These are phyloP conservation scores for Brachyalestes nurse DNA, from an alignment of 2,797 vertebrate species.

Conservation along the genomic window DNA sequence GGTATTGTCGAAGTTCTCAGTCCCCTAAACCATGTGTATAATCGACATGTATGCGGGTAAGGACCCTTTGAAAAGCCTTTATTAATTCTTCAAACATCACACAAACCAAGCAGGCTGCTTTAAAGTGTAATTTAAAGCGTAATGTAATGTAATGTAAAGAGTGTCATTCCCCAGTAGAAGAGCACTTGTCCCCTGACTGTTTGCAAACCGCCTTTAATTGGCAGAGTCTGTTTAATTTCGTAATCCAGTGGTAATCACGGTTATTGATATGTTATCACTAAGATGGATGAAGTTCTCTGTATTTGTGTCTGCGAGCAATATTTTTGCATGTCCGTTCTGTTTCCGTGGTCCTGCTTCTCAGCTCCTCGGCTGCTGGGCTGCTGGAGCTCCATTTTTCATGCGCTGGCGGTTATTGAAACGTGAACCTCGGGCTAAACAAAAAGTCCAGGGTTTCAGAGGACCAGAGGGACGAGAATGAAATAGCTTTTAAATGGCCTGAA, in stretches of 20 bases:
- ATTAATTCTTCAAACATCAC: too few species aligned
- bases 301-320: slow-evolving; percentile 45
- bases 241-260: slow-evolving; percentile 55
- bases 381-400: slow-evolving; percentile 35
- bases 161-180: too few species aligned
- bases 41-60: too few species aligned
- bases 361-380: slow-evolving; percentile 32
- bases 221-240: slow-evolving; percentile 51
- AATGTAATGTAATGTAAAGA: too few species aligned
- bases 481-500: neutral
- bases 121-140: too few species aligned
- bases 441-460: neutral
- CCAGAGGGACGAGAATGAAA: neutral
- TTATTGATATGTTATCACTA: slow-evolving; percentile 56
- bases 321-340: slow-evolving; percentile 25
- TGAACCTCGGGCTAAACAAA: slow-evolving; percentile 20
- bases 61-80: too few species aligned
- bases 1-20: too few species aligned
- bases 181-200: slow-evolving; percentile 39
- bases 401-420: slow-evolving; percentile 27
- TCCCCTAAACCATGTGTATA: too few species aligned
- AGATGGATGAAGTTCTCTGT: slow-evolving; percentile 49
- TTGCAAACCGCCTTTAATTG: slow-evolving; percentile 55
- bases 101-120: too few species aligned
- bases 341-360: slow-evolving; percentile 29